Evolutionary conservation across 1,140 invertebrate species (phyloP), one percentile per base, ranked within the genome.

Genomic region (Ceratina calcarata): DNA sequence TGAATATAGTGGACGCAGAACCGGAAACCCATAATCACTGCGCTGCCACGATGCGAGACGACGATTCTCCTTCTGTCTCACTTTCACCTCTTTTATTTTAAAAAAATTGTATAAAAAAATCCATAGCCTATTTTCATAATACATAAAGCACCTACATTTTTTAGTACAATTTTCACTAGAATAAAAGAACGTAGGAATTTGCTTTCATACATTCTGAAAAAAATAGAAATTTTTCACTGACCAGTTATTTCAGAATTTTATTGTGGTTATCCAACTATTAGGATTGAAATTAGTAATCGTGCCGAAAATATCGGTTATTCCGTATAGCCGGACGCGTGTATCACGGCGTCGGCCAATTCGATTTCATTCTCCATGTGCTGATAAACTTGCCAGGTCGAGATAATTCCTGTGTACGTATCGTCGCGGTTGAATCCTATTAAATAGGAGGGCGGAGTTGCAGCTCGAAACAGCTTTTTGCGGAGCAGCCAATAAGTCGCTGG

Each of bases 361-460:
- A 64, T 78, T 16, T 55, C 68, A 67, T 78, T 67, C 64, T 78
- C 76, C 45, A 0, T 68, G 76, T 6, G 49, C 76, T 78, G 76
- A 78, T 78, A 78, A 78, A 78, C 76, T 24, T 27, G 49, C 16
- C 49, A 57, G 57, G 18, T 27, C 51, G 76, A 66, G 71, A 78
- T 78, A 78, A 78, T 78, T 78, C 68, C 68, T 51, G 49, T 78
- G 68, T 78, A 78, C 67, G 76, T 78, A 78, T 78, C 76, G 60
- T 27, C 60, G 76, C 62, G 76, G 69, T 78, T 61, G 76, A 78
- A 78, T 78, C 76, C 76, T 58, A 78, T 78, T 78, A 78, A 78
- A 16, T 51, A 45, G 15, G 71, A n/a, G 45, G 10, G 1, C 12
- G 71, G 8, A 13, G 22, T 8, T 13, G 75, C 58, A 70, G 75